phyloP scores from a whole-genome alignment of 2,888 invertebrate genomes.

The Drosophila paracracens region DNA sequence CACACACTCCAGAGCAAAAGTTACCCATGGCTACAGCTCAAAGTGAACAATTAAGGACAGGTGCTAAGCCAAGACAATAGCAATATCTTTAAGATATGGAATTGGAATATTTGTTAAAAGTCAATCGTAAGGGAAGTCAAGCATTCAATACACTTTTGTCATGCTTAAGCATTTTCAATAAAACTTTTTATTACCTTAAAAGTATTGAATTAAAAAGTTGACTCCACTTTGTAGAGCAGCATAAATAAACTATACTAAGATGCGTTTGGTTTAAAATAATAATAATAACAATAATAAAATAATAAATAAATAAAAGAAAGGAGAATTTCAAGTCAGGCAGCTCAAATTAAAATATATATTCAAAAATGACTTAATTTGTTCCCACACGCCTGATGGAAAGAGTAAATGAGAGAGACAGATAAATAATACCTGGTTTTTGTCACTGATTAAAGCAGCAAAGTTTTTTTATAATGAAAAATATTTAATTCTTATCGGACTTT shows the following conservation, averaged over 20 bases:
- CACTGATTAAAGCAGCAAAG: slow-evolving; percentile 34
- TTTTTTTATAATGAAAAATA: slow-evolving; percentile 28
- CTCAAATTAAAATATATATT: not conserved
- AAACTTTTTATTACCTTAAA: not conserved
- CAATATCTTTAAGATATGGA: not conserved
- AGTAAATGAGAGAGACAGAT: not conserved
- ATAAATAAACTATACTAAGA: no score
- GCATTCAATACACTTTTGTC: not conserved
- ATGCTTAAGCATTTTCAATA: not conserved
- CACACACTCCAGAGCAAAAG: slow-evolving; percentile 11
- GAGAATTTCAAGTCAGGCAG: not conserved
- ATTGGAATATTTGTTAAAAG: not conserved
- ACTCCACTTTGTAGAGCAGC: no score
- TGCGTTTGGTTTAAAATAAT: not conserved
- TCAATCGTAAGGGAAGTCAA: not conserved
- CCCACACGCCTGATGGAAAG: slow-evolving; percentile 27
- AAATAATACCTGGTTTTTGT: slow-evolving; percentile 33
- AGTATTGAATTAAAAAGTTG: not conserved
- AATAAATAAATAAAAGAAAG: not conserved
- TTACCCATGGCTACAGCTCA: slow-evolving; percentile 13
- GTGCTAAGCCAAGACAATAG: not conserved
- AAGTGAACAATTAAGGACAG: not conserved
- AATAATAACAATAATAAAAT: not conserved
- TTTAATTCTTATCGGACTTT: slow-evolving; percentile 37
- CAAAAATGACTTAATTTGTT: slow-evolving; percentile 40